Conservation (phyloP, 2,888 invertebrate species). For the Hypsopygia costalis region DNA sequence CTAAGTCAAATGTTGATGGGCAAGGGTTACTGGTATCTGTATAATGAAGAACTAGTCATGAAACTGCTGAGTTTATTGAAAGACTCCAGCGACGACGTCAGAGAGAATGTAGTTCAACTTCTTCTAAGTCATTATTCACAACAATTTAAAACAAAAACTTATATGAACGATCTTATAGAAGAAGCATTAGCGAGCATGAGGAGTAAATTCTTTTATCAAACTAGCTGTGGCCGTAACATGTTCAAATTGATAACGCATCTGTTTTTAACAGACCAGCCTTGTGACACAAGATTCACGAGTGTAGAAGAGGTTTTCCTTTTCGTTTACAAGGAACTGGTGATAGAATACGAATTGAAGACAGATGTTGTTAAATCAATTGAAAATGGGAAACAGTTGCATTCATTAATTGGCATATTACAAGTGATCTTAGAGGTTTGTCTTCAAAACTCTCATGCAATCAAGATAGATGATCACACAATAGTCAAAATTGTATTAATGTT, state of each 20-base stretch:
- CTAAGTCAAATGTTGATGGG: slow-evolving; percentile 55
- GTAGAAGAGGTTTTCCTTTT: slow-evolving; percentile 52
- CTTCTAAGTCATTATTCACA: slow-evolving; percentile 69
- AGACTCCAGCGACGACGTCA: slow-evolving; percentile 82
- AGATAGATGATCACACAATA: slow-evolving; percentile 30
- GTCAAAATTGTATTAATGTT: slow-evolving; percentile 39
- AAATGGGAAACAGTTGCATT: slow-evolving; percentile 75
- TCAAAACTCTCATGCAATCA: slow-evolving; percentile 35
- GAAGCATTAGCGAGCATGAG: slow-evolving; percentile 67
- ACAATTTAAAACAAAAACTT: slow-evolving; percentile 35
- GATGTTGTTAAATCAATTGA: slow-evolving; percentile 73
- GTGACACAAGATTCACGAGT: slow-evolving; percentile 33
- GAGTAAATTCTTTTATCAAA: slow-evolving; percentile 82
- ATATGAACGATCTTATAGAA: slow-evolving; percentile 48
- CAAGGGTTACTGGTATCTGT: slow-evolving; percentile 60
- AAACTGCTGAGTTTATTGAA: slow-evolving; percentile 74
- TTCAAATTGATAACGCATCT: slow-evolving; percentile 72
- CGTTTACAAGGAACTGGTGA: slow-evolving; percentile 45
- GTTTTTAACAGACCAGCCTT: slow-evolving; percentile 32
- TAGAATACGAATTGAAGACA: slow-evolving; percentile 41
- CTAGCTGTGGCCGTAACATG: slow-evolving; percentile 80
- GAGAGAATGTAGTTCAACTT: slow-evolving; percentile 73
- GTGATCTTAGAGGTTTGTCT: slow-evolving; percentile 46
- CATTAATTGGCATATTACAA: slow-evolving; percentile 54
- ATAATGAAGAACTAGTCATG: slow-evolving; percentile 50